Percentiles rank a stretch among this genome's conserved stretches.
phyloP scores from a whole-genome alignment of 2,888 invertebrate species.

The Blera fallax region DNA sequence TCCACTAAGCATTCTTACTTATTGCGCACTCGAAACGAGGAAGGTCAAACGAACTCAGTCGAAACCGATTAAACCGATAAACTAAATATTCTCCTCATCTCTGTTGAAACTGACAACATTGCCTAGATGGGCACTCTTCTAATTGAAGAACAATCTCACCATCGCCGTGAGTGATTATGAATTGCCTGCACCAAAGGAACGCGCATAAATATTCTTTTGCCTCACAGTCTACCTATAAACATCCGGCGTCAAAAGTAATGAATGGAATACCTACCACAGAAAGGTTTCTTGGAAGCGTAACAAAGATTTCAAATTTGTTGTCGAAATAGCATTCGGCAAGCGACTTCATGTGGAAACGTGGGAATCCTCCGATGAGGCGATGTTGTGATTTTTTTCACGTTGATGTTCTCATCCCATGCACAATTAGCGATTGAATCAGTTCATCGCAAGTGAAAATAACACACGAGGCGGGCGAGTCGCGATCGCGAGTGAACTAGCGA shows the following conservation, averaged over 20 bases:
- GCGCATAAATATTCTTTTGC: constrained; percentile 49
- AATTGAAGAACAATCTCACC: constrained; percentile 40
- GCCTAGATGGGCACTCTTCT: constrained; percentile 27
- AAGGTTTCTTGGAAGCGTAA: constrained; percentile 37
- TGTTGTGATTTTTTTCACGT: constrained; percentile 31
- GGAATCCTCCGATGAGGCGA: constrained; percentile 38
- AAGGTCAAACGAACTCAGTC: constrained; percentile 70
- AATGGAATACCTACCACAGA: constrained; percentile 28
- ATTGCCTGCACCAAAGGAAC: constrained; percentile 14
- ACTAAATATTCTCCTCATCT: constrained; percentile 25
- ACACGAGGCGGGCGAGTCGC: constrained; percentile 10
- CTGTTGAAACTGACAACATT: constrained; percentile 41
- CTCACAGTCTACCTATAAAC: constrained; percentile 16
- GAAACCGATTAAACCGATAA: constrained; percentile 64
- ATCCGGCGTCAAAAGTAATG: constrained; percentile 35
- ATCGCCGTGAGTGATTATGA: constrained; percentile 28
- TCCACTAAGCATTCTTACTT: constrained; percentile 13
- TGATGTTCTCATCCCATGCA: constrained; percentile 69
- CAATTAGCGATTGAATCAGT: constrained; percentile 66
- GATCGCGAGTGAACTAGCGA: constrained; percentile 20
- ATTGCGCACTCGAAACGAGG: constrained; percentile 58
- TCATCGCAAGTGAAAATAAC: constrained; percentile 43
- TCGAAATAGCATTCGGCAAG: constrained; percentile 44
- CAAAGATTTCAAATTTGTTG: constrained; percentile 46
- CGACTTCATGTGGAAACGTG: constrained; percentile 59